Base-by-base conservation (phyloP, 1,140 invertebrate genomes). In the Atta cephalotes region DNA sequence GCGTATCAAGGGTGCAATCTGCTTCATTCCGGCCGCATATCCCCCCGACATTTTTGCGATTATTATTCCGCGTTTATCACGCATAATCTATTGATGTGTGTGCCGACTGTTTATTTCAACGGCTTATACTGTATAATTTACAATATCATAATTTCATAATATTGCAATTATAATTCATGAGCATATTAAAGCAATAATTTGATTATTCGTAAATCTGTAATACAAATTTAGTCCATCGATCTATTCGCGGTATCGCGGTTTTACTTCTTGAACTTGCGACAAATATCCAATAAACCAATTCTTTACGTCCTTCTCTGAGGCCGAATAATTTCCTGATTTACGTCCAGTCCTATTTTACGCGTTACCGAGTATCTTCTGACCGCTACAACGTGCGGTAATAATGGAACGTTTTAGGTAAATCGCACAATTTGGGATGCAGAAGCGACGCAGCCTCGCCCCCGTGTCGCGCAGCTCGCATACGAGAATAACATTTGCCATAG, bases 381-480 rank as follows among this genome's bases (percentile, higher is more conserved):
- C 39, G 39, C 25, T 76, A 31, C 80, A 76, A 68, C 80, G 70
- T 62, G 80, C 80, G 80, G 80, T 84, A 74, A 84, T 84, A 84
- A 84, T 84, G 80, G 80, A 74, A 84, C 70, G 80, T 14, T 84
- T 84, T 84, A 84, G 80, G 80, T 84, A 84, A 84, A 84, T 84
- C 80, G 80, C 70, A 84, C 80, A 84, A 84, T 84, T 84, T 84
- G 39, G 80, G 80, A 84, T 84, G 80, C 80, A 84, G 80, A 84
- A 74, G 70, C 80, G 70, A 84, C 58, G 70, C 39, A 25, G 28
- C 56, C 70, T 84, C 80, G 21, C 12, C 68, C 35, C 39, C 39
- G 56, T 76, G 80, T 84, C 80, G 80, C 39, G 31, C 80, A 62
- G 49, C 51, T 31, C 53, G 68, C 70, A 84, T 84, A 84, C 80